Percentiles rank a stretch among this genome's conserved stretches.
phyloP scores from a whole-genome alignment of 2,888 invertebrate genomes.

The Orgyia antiqua region DNA sequence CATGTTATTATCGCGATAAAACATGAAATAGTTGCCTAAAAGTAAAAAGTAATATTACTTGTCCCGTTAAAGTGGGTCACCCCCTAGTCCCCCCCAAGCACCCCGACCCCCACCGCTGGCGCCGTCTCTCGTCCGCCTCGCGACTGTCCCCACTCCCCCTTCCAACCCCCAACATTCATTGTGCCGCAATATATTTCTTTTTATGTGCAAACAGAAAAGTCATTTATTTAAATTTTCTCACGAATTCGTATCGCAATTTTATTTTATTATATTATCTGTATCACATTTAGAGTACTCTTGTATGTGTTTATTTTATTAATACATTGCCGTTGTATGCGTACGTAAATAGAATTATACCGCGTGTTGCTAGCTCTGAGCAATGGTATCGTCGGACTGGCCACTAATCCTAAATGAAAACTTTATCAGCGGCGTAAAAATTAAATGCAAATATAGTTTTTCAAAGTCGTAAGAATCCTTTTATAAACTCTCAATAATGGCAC shows the following conservation, averaged over 20 bases:
- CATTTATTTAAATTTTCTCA: conserved; percentile 79
- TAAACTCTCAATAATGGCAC: no score
- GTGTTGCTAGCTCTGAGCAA: no score
- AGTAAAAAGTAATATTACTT: conserved; percentile 79
- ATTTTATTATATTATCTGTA: conserved; percentile 77
- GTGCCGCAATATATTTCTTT: conserved; percentile 79
- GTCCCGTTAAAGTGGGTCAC: conserved; percentile 79
- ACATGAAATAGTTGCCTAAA: conserved; percentile 78
- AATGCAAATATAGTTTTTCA: no score
- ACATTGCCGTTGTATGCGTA: conserved; percentile 21
- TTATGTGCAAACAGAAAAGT: conserved; percentile 79
- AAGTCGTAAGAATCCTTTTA: no score
- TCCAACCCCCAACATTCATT: conserved; percentile 74
- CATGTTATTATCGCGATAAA: conserved; percentile 72
- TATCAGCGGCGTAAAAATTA: no score
- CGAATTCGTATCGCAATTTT: conserved; percentile 78
- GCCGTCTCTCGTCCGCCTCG: conserved; percentile 58
- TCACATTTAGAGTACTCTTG: conserved; percentile 66
- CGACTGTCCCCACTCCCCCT: conserved; percentile 61
- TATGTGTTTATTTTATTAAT: conserved; percentile 39
- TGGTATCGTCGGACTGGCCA: no score
- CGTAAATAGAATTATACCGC: no score
- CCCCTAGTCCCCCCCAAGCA: conserved; percentile 46
- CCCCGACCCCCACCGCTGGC: conserved; percentile 35
- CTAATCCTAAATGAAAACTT: no score